Percentiles rank a stretch among this genome's conserved stretches.
These are phyloP conservation scores for Gerris lacustris DNA, from an alignment of 2,888 invertebrate genomes.

Conservation along the genomic window DNA sequence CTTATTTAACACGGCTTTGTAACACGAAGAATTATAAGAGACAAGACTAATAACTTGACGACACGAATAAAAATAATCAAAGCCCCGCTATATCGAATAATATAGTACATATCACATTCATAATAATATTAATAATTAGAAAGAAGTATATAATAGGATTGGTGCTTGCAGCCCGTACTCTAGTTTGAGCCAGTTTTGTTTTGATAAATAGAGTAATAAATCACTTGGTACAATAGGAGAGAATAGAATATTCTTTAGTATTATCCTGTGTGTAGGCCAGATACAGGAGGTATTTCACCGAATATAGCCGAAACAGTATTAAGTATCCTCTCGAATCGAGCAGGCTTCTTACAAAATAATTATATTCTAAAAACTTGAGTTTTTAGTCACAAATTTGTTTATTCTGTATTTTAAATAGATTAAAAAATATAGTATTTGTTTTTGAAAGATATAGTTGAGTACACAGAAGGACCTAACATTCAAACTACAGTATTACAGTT, in stretches of 20 bases:
- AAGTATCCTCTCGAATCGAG: too few relatives aligned
- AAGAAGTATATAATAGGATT: constrained; percentile 1
- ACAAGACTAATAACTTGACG: neutral
- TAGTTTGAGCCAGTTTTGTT: neutral
- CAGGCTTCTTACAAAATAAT: too few relatives aligned
- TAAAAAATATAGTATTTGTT: constrained; percentile 5
- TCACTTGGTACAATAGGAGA: neutral
- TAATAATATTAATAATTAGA: neutral
- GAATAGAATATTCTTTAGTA: neutral
- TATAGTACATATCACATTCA: constrained; percentile 5
- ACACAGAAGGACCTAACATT: constrained; percentile 5
- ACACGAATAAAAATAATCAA: neutral
- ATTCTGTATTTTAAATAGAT: neutral
- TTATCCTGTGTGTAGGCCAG: neutral
- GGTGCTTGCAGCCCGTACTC: constrained; percentile 5
- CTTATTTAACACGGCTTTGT: neutral
- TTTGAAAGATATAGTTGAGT: constrained; percentile 4
- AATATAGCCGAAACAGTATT: too few relatives aligned
- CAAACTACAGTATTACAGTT: neutral
- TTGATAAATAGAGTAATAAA: neutral
- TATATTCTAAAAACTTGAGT: too few relatives aligned
- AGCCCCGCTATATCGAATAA: neutral
- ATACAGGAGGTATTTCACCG: neutral
- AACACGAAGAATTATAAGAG: neutral
- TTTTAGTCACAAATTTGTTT: too few relatives aligned